phyloP scores from a whole-genome alignment of 2,888 invertebrate species.

The Limnephilus auricula region DNA sequence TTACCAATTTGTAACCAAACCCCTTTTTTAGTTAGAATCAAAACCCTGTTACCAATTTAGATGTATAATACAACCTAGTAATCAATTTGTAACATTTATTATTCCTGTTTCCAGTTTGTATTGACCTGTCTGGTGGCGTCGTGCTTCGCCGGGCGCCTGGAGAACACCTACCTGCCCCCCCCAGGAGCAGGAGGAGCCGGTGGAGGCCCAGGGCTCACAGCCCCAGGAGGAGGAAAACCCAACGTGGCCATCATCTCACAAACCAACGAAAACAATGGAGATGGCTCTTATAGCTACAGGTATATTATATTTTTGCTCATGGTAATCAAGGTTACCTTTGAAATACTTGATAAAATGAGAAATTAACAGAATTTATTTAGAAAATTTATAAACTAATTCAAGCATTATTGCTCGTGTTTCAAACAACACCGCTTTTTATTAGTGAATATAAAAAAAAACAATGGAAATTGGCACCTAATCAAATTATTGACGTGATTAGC shows the following conservation, averaged over 20 bases:
- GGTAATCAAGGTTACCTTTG: conserved; percentile 16
- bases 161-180: conserved; percentile 79
- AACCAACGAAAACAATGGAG: conserved; percentile 79
- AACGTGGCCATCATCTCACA: conserved; percentile 76
- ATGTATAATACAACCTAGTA: too few relatives aligned
- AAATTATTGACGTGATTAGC: not conserved
- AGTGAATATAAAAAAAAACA: not conserved
- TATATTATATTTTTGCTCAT: conserved; percentile 64
- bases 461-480: not conserved
- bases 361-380: too few relatives aligned
- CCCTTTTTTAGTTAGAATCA: too few relatives aligned
- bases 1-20: not conserved
- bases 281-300: conserved; percentile 78
- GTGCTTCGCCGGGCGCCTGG: conserved; percentile 75
- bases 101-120: conserved; percentile 72
- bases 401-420: not conserved
- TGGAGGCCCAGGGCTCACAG: conserved; percentile 67
- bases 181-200: conserved; percentile 73
- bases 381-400: not conserved
- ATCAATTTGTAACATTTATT: not conserved
- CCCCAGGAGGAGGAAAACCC: conserved; percentile 69
- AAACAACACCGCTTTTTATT: not conserved
- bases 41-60: too few relatives aligned
- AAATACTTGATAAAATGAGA: not conserved
- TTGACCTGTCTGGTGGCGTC: conserved; percentile 72